Base-by-base conservation (phyloP, 2,113 vertebrate genomes). In the Pelecanus crispus region DNA sequence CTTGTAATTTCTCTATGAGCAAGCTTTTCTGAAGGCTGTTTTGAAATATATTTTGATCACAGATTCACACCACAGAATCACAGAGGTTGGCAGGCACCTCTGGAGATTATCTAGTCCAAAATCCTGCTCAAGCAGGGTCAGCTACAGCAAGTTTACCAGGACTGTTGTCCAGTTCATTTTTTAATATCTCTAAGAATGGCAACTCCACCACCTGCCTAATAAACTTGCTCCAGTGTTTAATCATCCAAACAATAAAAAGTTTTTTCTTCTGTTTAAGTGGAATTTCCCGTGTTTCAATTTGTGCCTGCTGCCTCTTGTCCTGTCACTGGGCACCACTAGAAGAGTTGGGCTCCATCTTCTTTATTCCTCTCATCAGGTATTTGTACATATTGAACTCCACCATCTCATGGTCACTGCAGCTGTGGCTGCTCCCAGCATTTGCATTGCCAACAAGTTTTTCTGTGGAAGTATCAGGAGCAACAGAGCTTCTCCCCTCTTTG, bases 241-340 rank as follows among this genome's bases (percentile, higher is more conserved):
- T 29, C 6, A 2, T 28, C 44, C 25, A 42, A 80, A 71, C 6
- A 66, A 17, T 7, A 53, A 56, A 31, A 49, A 2, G 0, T 0
- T 6, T 50, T 73, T 85, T 71, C 22, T 38, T 63, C 53, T 50
- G 11, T 53, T 61, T 40, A 45, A 50, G 21, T 6, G 25, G 25
- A 50, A 84, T 73, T 87, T 58, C 38, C n/a, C 3, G 0, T 36
- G 25, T 81, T 92, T 85, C 38, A 28, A 17, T 81, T 65, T 81
- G 38, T 42, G 17, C 13, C 44, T 49, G 14, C 34, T 78, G 34
- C 29, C 55, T 87, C 52, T 62, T 53, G 19, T 38, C 25, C 15
- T 71, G 42, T 79, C 47, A 55, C 19, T 2, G 4, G 13, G 19
- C 22, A 65, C 15, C 10, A 7, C 9, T 36, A 13, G 12, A 68